phyloP scores from a whole-genome alignment of 2,888 invertebrate genomes.

The Hedychridium roseum region DNA sequence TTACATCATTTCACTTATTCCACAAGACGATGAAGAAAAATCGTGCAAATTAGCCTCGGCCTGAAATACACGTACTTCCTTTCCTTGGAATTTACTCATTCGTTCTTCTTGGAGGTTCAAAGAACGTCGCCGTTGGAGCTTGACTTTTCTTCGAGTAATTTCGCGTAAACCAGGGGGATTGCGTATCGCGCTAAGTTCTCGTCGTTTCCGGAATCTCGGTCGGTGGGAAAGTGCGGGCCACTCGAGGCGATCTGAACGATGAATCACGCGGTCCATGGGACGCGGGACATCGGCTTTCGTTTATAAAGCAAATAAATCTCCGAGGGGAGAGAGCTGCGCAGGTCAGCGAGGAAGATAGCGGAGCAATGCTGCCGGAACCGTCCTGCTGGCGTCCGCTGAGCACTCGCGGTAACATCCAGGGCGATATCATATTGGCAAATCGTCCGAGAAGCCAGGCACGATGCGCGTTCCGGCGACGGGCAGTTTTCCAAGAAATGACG shows the following conservation, averaged over 20 bases:
- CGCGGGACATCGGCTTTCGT: constrained; percentile 45
- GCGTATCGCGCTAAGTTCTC: not conserved
- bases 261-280: constrained; percentile 35
- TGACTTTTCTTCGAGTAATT: not conserved
- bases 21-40: too few species aligned
- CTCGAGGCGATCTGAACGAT: constrained; percentile 36
- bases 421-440: constrained; percentile 43
- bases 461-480: constrained; percentile 26
- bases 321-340: constrained; percentile 38
- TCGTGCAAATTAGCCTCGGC: too few species aligned
- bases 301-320: constrained; percentile 50
- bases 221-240: constrained; percentile 26
- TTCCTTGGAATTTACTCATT: too few species aligned
- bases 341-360: constrained; percentile 36
- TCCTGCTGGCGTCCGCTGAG: not conserved
- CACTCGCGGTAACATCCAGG: constrained; percentile 15
- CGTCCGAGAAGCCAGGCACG: constrained; percentile 35
- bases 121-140: not conserved
- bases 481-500: constrained; percentile 48
- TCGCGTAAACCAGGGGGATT: not conserved
- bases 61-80: too few species aligned
- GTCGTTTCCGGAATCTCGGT: not conserved
- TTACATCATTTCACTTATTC: too few species aligned
- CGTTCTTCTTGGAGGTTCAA: too few species aligned
- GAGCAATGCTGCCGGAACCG: constrained; percentile 1